Evolutionary conservation across 2,113 vertebrate genomes (phyloP), one percentile per base, ranked within the genome.

Genomic region (Ptilonorhynchus violaceus): DNA sequence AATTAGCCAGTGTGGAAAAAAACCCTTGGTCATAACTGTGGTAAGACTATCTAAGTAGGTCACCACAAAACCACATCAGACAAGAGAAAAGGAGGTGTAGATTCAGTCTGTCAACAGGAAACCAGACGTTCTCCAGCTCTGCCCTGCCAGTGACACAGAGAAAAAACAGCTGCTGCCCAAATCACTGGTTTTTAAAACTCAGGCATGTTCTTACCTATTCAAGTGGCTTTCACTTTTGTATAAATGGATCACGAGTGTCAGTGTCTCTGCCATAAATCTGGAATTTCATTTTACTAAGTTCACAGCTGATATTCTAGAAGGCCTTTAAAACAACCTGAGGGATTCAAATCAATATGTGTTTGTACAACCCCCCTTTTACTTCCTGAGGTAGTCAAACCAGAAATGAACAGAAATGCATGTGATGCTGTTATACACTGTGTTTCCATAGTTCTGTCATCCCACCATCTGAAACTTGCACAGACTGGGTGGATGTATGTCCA

Each of bases 61-160:
- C 88, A 83, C 62, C 20, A 88, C 67, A 92, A 90, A 95, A 83
- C n/a, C 76, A 74, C 72, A 93, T 76, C 37, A 84, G n/a, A 73
- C 41, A 22, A 53, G 15, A 31, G 22, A 12, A 49, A 49, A 52
- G 55, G 66, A 89, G 42, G 20, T 85, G 70, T 66, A 39, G 56
- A 25, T 41, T 76, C 28, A 62, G 60, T 13, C 50, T 84, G 23
- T 15, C 22, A 13, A 35, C 33, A 24, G 16, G 37, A 89, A 92
- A 76, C 22, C 66, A 64, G 24, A 85, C 2, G 0, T 37, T 52
- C n/a, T 55, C 50, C 44, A 68, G 14, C 27, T 81, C 70, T 82
- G 47, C 4, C 52, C 33, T 5, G 5, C 30, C 88, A 42, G 47
- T 7, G 31, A 66, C 25, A 69, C 2, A 0, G 17, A 52, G 30